A percentile compares a stretch with the other conserved stretches of the same genome.
phyloP scores from a whole-genome alignment of 2,797 vertebrate species.

The Aldrovandia affinis region DNA sequence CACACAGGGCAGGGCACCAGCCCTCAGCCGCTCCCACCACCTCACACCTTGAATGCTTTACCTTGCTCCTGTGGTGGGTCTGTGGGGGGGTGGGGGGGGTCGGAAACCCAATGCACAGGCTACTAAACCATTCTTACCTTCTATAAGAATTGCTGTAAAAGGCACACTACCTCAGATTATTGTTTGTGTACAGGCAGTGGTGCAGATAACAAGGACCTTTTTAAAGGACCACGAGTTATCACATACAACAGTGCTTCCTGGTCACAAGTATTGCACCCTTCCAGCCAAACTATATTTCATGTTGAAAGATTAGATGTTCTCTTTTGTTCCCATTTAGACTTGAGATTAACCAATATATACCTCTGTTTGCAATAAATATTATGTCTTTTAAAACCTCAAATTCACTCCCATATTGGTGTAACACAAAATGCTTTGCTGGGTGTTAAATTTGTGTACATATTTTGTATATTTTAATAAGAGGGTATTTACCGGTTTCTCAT shows the following conservation, averaged over 20 bases:
- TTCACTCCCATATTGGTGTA: neutral
- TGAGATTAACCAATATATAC: neutral
- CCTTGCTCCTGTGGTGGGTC: neutral
- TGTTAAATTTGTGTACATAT: neutral
- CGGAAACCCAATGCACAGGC: neutral
- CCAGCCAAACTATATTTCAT: neutral
- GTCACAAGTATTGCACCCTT: neutral
- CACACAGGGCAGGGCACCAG: too few relatives aligned
- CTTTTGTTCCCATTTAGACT: neutral
- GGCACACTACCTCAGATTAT: slow-evolving; percentile 5
- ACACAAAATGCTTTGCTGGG: neutral
- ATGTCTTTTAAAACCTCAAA: neutral
- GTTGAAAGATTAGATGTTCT: neutral
- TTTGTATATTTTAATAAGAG: neutral
- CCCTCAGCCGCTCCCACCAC: too few relatives aligned
- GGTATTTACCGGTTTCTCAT: neutral
- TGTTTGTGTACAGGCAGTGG: slow-evolving; percentile 7
- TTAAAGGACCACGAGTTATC: neutral
- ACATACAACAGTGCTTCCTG: slow-evolving; percentile 10
- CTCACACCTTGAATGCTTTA: neutral
- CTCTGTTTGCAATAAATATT: neutral
- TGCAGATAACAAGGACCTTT: neutral
- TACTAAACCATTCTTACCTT: neutral
- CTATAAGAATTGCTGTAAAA: neutral
- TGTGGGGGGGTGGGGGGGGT: neutral